Evolutionary conservation across 2,888 invertebrate species (phyloP).

Genomic region (Apodemia hepburni): DNA sequence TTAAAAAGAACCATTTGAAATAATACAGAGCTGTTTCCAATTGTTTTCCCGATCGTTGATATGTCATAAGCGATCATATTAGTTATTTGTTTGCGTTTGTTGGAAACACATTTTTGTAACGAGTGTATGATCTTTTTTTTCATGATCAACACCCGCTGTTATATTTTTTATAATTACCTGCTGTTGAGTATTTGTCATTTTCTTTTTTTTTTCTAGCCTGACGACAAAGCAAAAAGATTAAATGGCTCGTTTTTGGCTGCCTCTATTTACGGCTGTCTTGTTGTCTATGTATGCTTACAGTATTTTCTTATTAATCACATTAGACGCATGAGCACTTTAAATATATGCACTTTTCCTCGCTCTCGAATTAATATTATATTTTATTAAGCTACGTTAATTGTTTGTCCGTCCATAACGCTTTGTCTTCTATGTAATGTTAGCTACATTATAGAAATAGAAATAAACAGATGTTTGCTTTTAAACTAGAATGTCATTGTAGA

Average conservation of each 20-base stretch:
- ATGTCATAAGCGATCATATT: slow-evolving; percentile 55
- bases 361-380: slow-evolving; percentile 22
- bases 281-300: slow-evolving; percentile 78
- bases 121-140: slow-evolving; percentile 11
- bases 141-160: slow-evolving; percentile 26
- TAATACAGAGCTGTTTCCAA: slow-evolving; percentile 29
- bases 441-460: background rate
- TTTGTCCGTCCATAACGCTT: slow-evolving; percentile 62
- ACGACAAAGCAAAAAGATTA: slow-evolving; percentile 76
- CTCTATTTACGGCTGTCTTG: slow-evolving; percentile 77
- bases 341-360: slow-evolving; percentile 41
- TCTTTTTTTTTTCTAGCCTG: slow-evolving; percentile 76
- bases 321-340: slow-evolving; percentile 60
- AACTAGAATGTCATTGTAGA: slow-evolving; percentile 13
- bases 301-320: slow-evolving; percentile 59
- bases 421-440: slow-evolving; percentile 30
- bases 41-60: slow-evolving; percentile 38
- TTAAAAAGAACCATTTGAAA: slow-evolving; percentile 43
- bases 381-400: slow-evolving; percentile 35
- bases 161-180: slow-evolving; percentile 40
- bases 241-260: slow-evolving; percentile 79
- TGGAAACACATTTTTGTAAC: slow-evolving; percentile 36
- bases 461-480: background rate
- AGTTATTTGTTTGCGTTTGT: slow-evolving; percentile 54
- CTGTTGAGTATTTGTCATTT: slow-evolving; percentile 63